A percentile compares a stretch with the other conserved stretches of the same genome.
phyloP scores from a whole-genome alignment of 2,888 invertebrate genomes.

The Tetranychus piercei region DNA sequence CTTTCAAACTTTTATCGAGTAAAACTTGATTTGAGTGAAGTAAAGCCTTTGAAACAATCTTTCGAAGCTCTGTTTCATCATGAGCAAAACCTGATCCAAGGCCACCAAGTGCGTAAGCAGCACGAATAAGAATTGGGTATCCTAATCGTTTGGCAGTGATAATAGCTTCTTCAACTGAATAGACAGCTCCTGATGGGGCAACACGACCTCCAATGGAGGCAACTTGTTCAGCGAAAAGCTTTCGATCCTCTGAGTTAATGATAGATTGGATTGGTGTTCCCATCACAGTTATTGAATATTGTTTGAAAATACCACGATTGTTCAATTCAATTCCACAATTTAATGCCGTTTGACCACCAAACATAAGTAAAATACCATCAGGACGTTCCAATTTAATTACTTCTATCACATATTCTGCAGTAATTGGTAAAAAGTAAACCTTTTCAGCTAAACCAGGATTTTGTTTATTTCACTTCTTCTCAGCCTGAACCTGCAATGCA shows the following conservation, averaged over 20 bases:
- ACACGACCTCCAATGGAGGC: slow-evolving; percentile 74
- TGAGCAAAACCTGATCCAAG: slow-evolving; percentile 94
- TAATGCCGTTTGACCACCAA: slow-evolving; percentile 95
- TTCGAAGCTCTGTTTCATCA: slow-evolving; percentile 57
- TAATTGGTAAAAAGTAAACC: slow-evolving; percentile 89
- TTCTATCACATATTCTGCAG: slow-evolving; percentile 80
- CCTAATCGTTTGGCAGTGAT: slow-evolving; percentile 66
- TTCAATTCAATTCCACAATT: slow-evolving; percentile 91
- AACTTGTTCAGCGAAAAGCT: slow-evolving; percentile 78
- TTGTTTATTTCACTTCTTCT: slow-evolving; percentile 51
- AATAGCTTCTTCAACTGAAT: slow-evolving; percentile 70
- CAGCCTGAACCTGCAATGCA: slow-evolving; percentile 46
- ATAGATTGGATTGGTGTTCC: slow-evolving; percentile 95
- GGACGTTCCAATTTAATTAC: slow-evolving; percentile 90
- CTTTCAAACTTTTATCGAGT: slow-evolving; percentile 90
- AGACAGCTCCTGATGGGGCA: slow-evolving; percentile 83
- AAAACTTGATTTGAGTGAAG: slow-evolving; percentile 68
- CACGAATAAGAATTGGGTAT: slow-evolving; percentile 88
- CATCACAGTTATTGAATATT: slow-evolving; percentile 69
- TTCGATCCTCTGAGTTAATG: slow-evolving; percentile 87
- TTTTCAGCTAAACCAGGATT: slow-evolving; percentile 95
- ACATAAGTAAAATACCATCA: slow-evolving; percentile 85
- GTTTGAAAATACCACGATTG: slow-evolving; percentile 58
- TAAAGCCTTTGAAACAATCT: slow-evolving; percentile 61
- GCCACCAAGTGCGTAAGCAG: slow-evolving; percentile 93